Conservation (phyloP, 2,888 invertebrate species). For the Campopleginae sp. region DNA sequence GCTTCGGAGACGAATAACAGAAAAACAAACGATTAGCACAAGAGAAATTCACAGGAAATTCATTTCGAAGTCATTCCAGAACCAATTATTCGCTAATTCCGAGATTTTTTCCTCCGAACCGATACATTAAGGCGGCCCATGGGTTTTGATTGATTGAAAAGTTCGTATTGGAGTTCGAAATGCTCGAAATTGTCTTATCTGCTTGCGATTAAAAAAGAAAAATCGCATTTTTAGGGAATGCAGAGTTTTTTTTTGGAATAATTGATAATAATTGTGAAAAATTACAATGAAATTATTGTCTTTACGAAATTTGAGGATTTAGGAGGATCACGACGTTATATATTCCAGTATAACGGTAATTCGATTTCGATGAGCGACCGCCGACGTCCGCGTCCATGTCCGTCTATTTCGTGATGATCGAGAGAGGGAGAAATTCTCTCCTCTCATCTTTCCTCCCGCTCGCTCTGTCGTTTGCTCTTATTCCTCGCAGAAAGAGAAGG, state of each 20-base stretch:
- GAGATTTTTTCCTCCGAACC: neutral
- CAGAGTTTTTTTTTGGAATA: neutral
- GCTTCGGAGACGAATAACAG: slow-evolving; percentile 57
- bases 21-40: slow-evolving; percentile 38
- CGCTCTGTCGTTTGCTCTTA: slow-evolving; percentile 33
- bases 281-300: neutral
- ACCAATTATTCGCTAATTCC: neutral
- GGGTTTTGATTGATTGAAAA: neutral
- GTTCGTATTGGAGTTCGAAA: neutral
- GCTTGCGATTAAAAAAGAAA: neutral
- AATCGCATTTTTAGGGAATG: neutral
- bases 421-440: slow-evolving; percentile 12
- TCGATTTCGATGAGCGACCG: slow-evolving; percentile 68
- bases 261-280: slow-evolving; percentile 3
- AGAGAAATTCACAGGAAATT: neutral
- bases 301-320: slow-evolving; percentile 23
- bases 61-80: neutral
- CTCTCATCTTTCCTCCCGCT: slow-evolving; percentile 49
- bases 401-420: slow-evolving; percentile 61
- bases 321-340: slow-evolving; percentile 45
- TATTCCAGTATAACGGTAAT: slow-evolving; percentile 65
- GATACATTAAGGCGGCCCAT: too few relatives aligned
- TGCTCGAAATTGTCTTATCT: neutral
- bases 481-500: neutral
- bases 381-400: slow-evolving; percentile 58